Evolutionary conservation across 2,113 vertebrate genomes (phyloP), one percentile per base, ranked within the genome.

Genomic region (Plecturocebus donacophilus): DNA sequence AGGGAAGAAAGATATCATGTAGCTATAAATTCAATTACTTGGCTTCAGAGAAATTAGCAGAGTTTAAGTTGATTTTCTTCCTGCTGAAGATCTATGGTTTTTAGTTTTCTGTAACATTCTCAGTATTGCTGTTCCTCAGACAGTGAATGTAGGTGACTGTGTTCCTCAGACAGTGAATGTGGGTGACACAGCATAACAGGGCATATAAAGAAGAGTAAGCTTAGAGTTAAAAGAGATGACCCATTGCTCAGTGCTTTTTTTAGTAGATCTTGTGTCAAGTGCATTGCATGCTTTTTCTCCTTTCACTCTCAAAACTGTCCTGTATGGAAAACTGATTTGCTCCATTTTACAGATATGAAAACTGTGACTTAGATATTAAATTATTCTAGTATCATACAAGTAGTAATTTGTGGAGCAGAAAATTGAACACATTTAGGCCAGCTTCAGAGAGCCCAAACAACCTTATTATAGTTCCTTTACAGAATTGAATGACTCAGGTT

Each of bases 1-100:
- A 87, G 61, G 98, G 58, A 97, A 97, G 40, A 93, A 97, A 64
- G 94, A 94, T 94, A 98, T 81, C 76, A 80, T 96, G 54, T 90
- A 97, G 75, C 84, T 96, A 94, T 76, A 97, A 98, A 96, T 80
- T 42, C 32, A 98, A 92, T 96, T 97, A 96, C 91, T 96, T 94
- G 23, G 14, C 90, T 98, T 97, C 92, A 76, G 89, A 87, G 27
- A 97, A 98, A 98, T 97, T 96, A 98, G 1, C 68, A 96, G 45
- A 42, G n/a, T 97, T 97, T 92, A 98, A 97, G 16, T 97, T 96
- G 38, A 80, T 97, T 98, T 95, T 10, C 42, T 97, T 95, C 91
- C 83, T 90, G 40, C 81, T 79, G 54, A 52, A 20, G 86, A 35
- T 0, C 3, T 87, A 91, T 96, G 91, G n/a, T 45, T 90, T 58